Percentiles rank a stretch among this genome's conserved stretches.
Evolutionary conservation across 2,888 invertebrate genomes (phyloP).

Genomic region (Chirona hameri): DNA sequence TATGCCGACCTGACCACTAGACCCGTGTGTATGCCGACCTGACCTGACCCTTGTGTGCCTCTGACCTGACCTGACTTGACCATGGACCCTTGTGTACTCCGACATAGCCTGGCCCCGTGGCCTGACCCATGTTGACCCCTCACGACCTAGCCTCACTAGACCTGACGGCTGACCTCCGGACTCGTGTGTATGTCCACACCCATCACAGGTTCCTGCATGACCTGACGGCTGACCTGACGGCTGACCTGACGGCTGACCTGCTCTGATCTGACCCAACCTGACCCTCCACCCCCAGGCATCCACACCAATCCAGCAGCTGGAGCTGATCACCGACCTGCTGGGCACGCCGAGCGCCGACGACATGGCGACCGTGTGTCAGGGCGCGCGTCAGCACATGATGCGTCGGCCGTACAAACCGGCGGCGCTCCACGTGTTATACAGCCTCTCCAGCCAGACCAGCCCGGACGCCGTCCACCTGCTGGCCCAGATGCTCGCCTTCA

Average conservation of each 20-base stretch:
- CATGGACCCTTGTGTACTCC: too few relatives aligned
- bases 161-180: not conserved
- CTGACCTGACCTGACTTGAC: not conserved
- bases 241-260: not conserved
- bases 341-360: constrained; percentile 94
- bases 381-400: constrained; percentile 87
- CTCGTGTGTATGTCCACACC: too few relatives aligned
- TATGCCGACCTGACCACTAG: too few relatives aligned
- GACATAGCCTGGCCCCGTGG: too few relatives aligned
- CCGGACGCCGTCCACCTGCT: constrained; percentile 97
- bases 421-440: constrained; percentile 83
- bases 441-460: constrained; percentile 86
- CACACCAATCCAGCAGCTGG: constrained; percentile 62
- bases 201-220: too few relatives aligned
- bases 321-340: constrained; percentile 92
- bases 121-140: not conserved
- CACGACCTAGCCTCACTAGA: not conserved
- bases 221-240: not conserved
- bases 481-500: constrained; percentile 95
- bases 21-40: too few relatives aligned
- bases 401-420: constrained; percentile 82
- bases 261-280: not conserved
- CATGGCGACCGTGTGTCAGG: constrained; percentile 96
- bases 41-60: too few relatives aligned
- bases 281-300: not conserved